Evolutionary conservation across 2,888 invertebrate species (phyloP), one percentile per base, ranked within the genome.

Genomic region (Plagiodera versicolora): DNA sequence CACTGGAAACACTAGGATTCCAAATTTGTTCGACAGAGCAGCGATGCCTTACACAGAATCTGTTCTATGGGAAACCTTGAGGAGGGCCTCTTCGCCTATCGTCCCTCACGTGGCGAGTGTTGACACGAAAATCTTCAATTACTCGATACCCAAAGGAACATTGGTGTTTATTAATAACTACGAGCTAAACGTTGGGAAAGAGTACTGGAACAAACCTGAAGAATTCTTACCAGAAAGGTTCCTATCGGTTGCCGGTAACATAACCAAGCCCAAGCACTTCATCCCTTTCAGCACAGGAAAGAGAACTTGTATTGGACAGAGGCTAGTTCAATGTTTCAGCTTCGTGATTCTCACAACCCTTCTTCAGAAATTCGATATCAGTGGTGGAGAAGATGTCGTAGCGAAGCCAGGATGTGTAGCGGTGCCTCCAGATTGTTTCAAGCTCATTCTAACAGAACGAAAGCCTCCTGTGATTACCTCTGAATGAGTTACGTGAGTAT

Each of bases 41-140:
- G 79, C 79, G 1, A 84, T 95, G 81, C 90, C 92, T 0, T 94
- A 90, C 75, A 92, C 92, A 0, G 90, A 92, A 79, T 92, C 92
- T 0, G 89, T 91, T 0, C 85, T 94, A 11, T 84, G 89, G 70
- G 95, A 95, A 81, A 89, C 91, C 0, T 79, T 94, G 0, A 80
- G 95, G 52, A 87, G 88, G 56, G 87, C 91, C 0, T 92, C 93
- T 0, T 94, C 94, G 0, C 94, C 95, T 0, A 94, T 95, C 60
- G 94, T 95, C 0, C 95, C 95, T 0, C 94, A 94, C 74, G 93
- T 93, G 0, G 92, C 94, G 0, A 91, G 90, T 0, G 86, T 88
- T 69, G 88, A 91, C 72, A 88, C 90, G 0, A 82, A 84, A 0
- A 86, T 95, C 4, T 85, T 87, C 45, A 92, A 90, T 0, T 90